Percentiles rank a stretch among this genome's conserved stretches.
phyloP scores from a whole-genome alignment of 2,888 invertebrate species.

The Agapetus fuscipes region DNA sequence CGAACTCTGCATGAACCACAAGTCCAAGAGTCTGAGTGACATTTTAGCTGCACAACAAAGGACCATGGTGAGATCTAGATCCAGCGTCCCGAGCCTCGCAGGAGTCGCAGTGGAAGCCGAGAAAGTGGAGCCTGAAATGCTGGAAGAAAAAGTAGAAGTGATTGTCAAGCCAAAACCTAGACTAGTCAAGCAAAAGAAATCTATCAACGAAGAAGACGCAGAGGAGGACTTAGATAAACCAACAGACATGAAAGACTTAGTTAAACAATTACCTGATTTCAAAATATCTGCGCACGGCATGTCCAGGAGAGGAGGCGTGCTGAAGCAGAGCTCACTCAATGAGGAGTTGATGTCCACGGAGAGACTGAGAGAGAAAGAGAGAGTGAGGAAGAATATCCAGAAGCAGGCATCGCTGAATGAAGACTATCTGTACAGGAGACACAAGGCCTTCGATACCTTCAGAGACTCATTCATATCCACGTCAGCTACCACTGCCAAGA shows the following conservation, averaged over 20 bases:
- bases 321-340: slow-evolving; percentile 80
- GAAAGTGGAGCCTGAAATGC: slow-evolving; percentile 23
- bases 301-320: slow-evolving; percentile 49
- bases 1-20: slow-evolving; percentile 44
- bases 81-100: slow-evolving; percentile 62
- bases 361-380: slow-evolving; percentile 71
- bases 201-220: slow-evolving; percentile 65
- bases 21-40: slow-evolving; percentile 77
- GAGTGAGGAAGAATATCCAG: slow-evolving; percentile 71
- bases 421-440: slow-evolving; percentile 64
- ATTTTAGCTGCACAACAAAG: slow-evolving; percentile 66
- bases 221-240: slow-evolving; percentile 55
- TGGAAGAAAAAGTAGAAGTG: slow-evolving; percentile 20
- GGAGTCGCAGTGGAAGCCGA: slow-evolving; percentile 33
- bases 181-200: slow-evolving; percentile 79
- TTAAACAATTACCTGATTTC: slow-evolving; percentile 56
- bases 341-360: slow-evolving; percentile 87
- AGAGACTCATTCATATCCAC: slow-evolving; percentile 66
- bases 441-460: slow-evolving; percentile 57
- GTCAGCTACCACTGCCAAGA: slow-evolving; percentile 58
- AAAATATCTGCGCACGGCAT: slow-evolving; percentile 42
- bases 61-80: slow-evolving; percentile 62
- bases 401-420: slow-evolving; percentile 86
- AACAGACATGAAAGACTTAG: slow-evolving; percentile 58
- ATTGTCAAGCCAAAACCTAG: slow-evolving; percentile 46